A percentile compares a stretch with the other conserved stretches of the same genome.
phyloP scores from a whole-genome alignment of 2,888 invertebrate genomes.

The Nebria salina region DNA sequence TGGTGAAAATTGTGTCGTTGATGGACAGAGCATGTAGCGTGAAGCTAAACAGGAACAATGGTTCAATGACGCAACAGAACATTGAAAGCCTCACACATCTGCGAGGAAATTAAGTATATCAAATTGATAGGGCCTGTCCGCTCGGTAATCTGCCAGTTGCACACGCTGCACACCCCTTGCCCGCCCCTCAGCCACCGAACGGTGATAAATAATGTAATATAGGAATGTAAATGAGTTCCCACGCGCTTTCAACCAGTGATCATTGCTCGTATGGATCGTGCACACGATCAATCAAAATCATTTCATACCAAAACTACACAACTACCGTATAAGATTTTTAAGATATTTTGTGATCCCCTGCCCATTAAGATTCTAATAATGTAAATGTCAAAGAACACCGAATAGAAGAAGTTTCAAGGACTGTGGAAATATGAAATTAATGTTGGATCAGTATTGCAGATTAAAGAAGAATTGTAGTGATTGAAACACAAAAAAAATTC shows the following conservation, averaged over 20 bases:
- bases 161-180: slow-evolving; percentile 31
- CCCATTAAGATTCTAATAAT: too few relatives aligned
- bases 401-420: too few relatives aligned
- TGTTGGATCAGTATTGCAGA: too few relatives aligned
- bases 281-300: not conserved
- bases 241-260: slow-evolving; percentile 15
- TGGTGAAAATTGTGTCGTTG: not conserved
- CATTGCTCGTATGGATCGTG: slow-evolving; percentile 16
- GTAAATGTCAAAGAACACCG: too few relatives aligned
- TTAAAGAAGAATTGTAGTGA: too few relatives aligned
- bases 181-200: slow-evolving; percentile 11
- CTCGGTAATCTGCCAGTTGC: slow-evolving; percentile 46
- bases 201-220: slow-evolving; percentile 47
- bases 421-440: too few relatives aligned
- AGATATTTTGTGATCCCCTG: too few relatives aligned
- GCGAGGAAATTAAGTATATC: slow-evolving; percentile 47
- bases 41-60: slow-evolving; percentile 25
- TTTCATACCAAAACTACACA: too few relatives aligned
- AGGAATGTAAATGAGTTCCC: slow-evolving; percentile 47
- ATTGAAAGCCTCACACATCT: slow-evolving; percentile 44
- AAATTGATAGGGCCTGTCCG: slow-evolving; percentile 45
- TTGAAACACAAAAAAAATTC: too few relatives aligned
- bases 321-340: too few relatives aligned
- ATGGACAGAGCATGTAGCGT: slow-evolving; percentile 12
- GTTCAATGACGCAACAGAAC: slow-evolving; percentile 38